Evolutionary conservation across 2,797 vertebrate genomes (phyloP), one percentile per base, ranked within the genome.

Genomic region (Babyrousa celebensis): DNA sequence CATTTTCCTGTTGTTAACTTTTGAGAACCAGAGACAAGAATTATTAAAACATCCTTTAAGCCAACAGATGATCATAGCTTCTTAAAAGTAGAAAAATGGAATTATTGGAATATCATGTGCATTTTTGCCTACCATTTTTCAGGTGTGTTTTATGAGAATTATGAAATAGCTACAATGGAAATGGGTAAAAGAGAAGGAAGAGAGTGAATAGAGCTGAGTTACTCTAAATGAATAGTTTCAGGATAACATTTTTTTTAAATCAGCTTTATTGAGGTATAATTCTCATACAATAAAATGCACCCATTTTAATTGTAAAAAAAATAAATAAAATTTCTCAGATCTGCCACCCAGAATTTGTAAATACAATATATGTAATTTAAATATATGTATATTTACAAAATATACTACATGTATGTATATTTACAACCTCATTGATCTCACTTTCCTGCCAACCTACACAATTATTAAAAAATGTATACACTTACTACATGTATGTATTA

Each of bases 201-300:
- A 68, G 27, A 82, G 54, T 91, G 83, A 60, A 58, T 75, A n/a
- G 32, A 54, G 43, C 15, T 23, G 29, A 83, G 36, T 60, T 79
- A 63, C 36, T 85, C 58, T 58, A 63, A 80, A 32, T 74, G 78
- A 43, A 87, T 71, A 72, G 32, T 60, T 92, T 52, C 62, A 68
- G 14, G 84, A 60, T 77, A 71, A 52, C 32, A n/a, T 18, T 40
- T 40, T 40, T 91, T 82, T 27, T 67, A 79, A 87, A 29, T 86
- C 67, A 88, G n/a, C 52, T 89, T 85, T 85, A 36, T 29, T 36
- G 32, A 96, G 23, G 11, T 71, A 16, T 85, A n/a, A 89, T 89
- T 93, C 80, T 67, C 71, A 36, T 67, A 25, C 36, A 40, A 14
- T 52, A 62, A 92, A 93, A 65, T 27, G 48, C 11, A 91, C 36